Conservation (phyloP, 2,113 vertebrate species). For the Lasiurus cinereus region DNA sequence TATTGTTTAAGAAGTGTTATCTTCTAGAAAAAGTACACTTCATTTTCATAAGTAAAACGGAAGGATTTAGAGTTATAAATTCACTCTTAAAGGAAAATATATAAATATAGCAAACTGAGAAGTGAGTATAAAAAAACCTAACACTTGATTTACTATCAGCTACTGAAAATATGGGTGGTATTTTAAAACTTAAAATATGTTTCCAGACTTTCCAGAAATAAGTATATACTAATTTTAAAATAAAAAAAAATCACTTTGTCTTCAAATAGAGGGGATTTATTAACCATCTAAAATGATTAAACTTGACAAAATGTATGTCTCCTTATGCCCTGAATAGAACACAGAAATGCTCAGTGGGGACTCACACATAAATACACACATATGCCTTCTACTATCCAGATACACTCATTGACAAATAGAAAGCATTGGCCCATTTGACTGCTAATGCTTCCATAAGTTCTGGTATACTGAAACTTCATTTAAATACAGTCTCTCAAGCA, state of each 20-base stretch:
- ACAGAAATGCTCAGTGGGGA: not conserved
- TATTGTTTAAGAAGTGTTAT: not conserved
- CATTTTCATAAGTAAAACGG: constrained; percentile 55
- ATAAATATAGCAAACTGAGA: not conserved
- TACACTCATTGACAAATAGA: not conserved
- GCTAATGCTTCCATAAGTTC: constrained; percentile 19
- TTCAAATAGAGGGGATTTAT: not conserved
- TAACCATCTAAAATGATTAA: constrained; percentile 3
- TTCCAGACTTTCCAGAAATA: not conserved
- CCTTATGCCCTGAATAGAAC: not conserved
- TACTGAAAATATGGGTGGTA: not conserved
- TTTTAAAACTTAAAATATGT: constrained; percentile 25
- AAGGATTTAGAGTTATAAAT: not conserved
- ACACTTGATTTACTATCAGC: not conserved
- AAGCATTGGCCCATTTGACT: not conserved
- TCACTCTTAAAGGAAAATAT: not conserved
- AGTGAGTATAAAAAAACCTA: not conserved
- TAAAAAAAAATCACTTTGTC: not conserved
- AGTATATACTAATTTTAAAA: constrained; percentile 16
- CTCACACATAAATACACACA: not conserved
- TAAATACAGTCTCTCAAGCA: constrained; percentile 33
- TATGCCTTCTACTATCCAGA: not conserved
- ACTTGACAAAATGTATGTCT: not conserved
- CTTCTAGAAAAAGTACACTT: not conserved
- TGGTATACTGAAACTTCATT: constrained; percentile 44